A percentile compares a stretch with the other conserved stretches of the same genome.
These are phyloP conservation scores for Leucozona laternaria DNA, from an alignment of 2,888 invertebrate genomes.

Conservation along the genomic window DNA sequence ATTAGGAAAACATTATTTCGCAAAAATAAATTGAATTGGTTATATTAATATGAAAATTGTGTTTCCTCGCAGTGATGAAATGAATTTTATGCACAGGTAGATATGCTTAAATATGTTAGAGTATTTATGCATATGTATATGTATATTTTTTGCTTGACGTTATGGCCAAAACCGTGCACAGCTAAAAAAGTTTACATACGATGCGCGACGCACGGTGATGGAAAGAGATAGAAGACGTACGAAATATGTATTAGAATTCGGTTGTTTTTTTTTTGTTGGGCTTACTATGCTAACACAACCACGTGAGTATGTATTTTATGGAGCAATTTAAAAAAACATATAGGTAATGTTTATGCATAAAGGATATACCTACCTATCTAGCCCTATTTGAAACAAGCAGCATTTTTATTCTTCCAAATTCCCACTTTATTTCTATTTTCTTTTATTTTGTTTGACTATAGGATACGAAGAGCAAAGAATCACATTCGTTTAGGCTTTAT, in stretches of 20 bases:
- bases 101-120: too few relatives aligned
- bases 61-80: conserved; percentile 42
- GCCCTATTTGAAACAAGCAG: conserved; percentile 15
- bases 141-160: background rate
- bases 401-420: conserved; percentile 30
- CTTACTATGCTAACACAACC: conserved; percentile 42
- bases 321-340: conserved; percentile 21
- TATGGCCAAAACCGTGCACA: background rate
- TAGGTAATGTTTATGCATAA: conserved; percentile 10
- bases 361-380: background rate
- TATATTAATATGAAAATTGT: conserved; percentile 46
- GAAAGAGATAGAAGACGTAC: background rate
- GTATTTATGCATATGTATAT: background rate
- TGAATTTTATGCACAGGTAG: conserved; percentile 35
- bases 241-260: conserved; percentile 2
- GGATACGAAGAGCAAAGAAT: conserved; percentile 10
- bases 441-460: conserved; percentile 35
- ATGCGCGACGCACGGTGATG: too few relatives aligned
- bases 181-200: background rate
- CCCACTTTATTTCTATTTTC: conserved; percentile 32
- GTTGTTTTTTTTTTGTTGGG: conserved; percentile 2
- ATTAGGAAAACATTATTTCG: conserved; percentile 38
- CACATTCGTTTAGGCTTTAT: background rate
- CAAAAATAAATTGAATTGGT: conserved; percentile 44
- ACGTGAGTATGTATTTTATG: conserved; percentile 36